Evolutionary conservation across 1,140 invertebrate genomes (phyloP).

Genomic region (Platyscapa corneri): DNA sequence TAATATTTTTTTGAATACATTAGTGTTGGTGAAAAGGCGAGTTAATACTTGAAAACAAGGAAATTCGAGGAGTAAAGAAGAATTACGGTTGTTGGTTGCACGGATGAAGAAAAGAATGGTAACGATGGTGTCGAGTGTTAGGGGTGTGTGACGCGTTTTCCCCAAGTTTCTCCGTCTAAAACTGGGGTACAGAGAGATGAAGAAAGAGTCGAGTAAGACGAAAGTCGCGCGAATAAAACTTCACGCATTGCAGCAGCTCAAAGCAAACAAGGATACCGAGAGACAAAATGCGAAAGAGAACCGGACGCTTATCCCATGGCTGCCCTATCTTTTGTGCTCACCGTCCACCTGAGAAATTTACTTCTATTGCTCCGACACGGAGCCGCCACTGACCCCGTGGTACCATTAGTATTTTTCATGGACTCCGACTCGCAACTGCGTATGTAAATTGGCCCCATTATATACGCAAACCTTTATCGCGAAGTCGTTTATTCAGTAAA

Average conservation of each 20-base stretch:
- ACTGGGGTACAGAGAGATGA: constrained; percentile 7
- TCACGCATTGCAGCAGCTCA: constrained; percentile 56
- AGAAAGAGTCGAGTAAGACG: constrained; percentile 14
- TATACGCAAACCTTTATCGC: constrained; percentile 49
- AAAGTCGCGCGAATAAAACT: constrained; percentile 44
- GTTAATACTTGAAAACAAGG: constrained; percentile 33
- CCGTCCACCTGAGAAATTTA: constrained; percentile 68
- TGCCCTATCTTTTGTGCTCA: constrained; percentile 57
- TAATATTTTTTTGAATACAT: constrained; percentile 23
- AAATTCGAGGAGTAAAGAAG: constrained; percentile 37
- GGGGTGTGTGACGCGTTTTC: constrained; percentile 45
- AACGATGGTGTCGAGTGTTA: constrained; percentile 42
- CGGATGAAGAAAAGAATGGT: constrained; percentile 3
- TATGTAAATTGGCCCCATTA: constrained; percentile 9
- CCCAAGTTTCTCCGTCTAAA: constrained; percentile 33
- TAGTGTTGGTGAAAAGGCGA: constrained; percentile 16
- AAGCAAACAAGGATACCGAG: background rate
- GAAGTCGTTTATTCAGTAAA: constrained; percentile 36
- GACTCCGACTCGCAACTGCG: constrained; percentile 31
- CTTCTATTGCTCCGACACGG: constrained; percentile 56
- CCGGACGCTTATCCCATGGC: constrained; percentile 33
- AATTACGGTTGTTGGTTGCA: constrained; percentile 16
- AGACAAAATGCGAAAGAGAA: background rate
- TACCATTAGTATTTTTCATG: constrained; percentile 72
- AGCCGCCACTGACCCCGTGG: constrained; percentile 58